These are phyloP conservation scores for Onthophagus sagittarius DNA, from an alignment of 2,888 invertebrate species.

Conservation along the genomic window DNA sequence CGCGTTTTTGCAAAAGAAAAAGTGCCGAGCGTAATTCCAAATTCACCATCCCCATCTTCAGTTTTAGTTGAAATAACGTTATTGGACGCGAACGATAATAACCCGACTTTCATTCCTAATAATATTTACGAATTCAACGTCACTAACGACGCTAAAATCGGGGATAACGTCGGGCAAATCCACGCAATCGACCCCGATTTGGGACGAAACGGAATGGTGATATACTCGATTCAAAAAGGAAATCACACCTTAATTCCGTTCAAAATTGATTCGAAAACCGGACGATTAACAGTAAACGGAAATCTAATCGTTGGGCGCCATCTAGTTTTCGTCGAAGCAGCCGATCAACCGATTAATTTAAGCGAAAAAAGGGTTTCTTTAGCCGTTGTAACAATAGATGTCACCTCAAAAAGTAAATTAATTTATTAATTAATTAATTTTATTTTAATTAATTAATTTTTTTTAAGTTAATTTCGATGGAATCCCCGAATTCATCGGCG, in stretches of 20 bases:
- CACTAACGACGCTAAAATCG: conserved; percentile 63
- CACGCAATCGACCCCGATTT: conserved; percentile 80
- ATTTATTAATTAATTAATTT: not conserved
- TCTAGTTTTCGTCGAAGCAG: conserved; percentile 78
- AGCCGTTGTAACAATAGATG: conserved; percentile 81
- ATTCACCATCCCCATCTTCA: conserved; percentile 49
- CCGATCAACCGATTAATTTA: conserved; percentile 78
- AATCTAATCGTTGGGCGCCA: conserved; percentile 69
- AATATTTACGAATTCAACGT: conserved; percentile 77
- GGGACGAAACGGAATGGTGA: conserved; percentile 71
- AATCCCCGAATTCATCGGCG: conserved; percentile 74
- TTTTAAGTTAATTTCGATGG: conserved; percentile 41
- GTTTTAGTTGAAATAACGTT: conserved; percentile 79
- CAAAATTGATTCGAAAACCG: conserved; percentile 66
- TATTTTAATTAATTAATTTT: not conserved
- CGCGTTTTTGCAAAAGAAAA: conserved; percentile 78
- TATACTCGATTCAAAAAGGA: conserved; percentile 44
- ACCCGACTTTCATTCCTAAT: conserved; percentile 78
- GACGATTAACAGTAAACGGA: conserved; percentile 63
- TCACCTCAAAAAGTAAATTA: conserved; percentile 51
- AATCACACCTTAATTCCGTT: conserved; percentile 52
- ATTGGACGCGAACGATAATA: conserved; percentile 88
- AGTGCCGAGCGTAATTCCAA: conserved; percentile 61
- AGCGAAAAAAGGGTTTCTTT: conserved; percentile 77
- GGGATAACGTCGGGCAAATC: conserved; percentile 73